Evolutionary conservation across 2,113 vertebrate genomes (phyloP), one percentile per base, ranked within the genome.

Genomic region (Nothocercus julius): DNA sequence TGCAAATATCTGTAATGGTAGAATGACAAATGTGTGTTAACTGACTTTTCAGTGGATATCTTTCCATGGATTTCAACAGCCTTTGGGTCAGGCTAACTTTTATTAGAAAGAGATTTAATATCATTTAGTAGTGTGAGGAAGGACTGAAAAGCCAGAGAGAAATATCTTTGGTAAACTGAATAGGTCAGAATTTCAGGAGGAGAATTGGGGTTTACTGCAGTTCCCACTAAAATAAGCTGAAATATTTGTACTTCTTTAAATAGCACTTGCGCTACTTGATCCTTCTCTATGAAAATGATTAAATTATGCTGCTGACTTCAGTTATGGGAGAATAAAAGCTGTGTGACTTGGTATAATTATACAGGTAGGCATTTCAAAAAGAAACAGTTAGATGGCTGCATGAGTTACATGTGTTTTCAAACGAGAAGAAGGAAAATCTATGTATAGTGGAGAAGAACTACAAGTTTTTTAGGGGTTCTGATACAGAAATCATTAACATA

Each of bases 21-120:
- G 21, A 90, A 77, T 42, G 76, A 30, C 68, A 14, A n/a, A 17
- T 84, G 24, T 25, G 47, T 80, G 58, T 73, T 64, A 47, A 53
- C 12, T 85, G 75, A 69, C n/a, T 80, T 91, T 69, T 56, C 30
- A 69, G n/a, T 44, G 45, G 53, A 18, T 84, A 15, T 28, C 44
- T 79, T 83, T 66, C 75, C 40, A 81, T 73, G 38, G 24, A 69
- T 90, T 94, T 76, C 88, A 93, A 53, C 56, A 90, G 62, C 4
- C 13, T 89, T 92, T 87, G 34, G 20, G 44, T 76, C 81, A 84
- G 49, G 66, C 8, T 13, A 91, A 58, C 56, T 91, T 94, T 85
- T 74, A 73, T 68, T 67, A 91, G 59, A 73, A 90, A 87, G 72
- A n/a, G 36, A 64, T 20, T 84, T 87, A 59, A 95, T 89, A 34